phyloP scores from a whole-genome alignment of 2,888 invertebrate genomes.

The Hecatera dysodea region DNA sequence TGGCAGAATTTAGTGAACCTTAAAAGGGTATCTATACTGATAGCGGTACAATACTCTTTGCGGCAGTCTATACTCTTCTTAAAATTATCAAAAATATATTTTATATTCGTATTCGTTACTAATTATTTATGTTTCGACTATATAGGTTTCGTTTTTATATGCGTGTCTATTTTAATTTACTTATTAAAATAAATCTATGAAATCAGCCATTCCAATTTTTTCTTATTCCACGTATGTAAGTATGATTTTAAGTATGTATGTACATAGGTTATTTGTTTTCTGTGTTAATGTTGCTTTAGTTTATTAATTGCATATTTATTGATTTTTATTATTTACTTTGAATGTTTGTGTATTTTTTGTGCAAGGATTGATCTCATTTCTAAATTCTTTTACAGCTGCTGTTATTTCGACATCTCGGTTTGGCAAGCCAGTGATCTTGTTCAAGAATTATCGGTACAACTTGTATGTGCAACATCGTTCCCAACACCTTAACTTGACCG shows the following conservation, averaged over 20 bases:
- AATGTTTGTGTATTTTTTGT: background rate
- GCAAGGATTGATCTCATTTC: background rate
- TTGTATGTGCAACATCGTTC: constrained; percentile 27
- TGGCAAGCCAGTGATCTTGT: constrained; percentile 57
- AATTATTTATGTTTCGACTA: too few relatives aligned
- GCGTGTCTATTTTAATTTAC: background rate
- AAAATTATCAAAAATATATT: background rate
- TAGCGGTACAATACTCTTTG: too few relatives aligned
- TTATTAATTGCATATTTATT: background rate
- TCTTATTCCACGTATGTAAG: background rate
- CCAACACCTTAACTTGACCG: background rate
- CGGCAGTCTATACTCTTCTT: background rate
- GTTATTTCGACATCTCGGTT: constrained; percentile 46
- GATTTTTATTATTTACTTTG: background rate
- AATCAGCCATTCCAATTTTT: background rate
- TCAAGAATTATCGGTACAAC: constrained; percentile 46
- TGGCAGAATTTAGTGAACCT: too few relatives aligned
- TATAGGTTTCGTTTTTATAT: background rate
- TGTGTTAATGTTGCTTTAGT: background rate
- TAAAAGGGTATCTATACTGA: too few relatives aligned
- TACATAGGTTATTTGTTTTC: background rate
- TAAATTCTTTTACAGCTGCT: constrained; percentile 32
- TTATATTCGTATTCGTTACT: background rate
- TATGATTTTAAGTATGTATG: too few relatives aligned
- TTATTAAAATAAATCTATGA: background rate